These are phyloP conservation scores for Bombus breviceps DNA, from an alignment of 1,140 invertebrate genomes.

Conservation along the genomic window DNA sequence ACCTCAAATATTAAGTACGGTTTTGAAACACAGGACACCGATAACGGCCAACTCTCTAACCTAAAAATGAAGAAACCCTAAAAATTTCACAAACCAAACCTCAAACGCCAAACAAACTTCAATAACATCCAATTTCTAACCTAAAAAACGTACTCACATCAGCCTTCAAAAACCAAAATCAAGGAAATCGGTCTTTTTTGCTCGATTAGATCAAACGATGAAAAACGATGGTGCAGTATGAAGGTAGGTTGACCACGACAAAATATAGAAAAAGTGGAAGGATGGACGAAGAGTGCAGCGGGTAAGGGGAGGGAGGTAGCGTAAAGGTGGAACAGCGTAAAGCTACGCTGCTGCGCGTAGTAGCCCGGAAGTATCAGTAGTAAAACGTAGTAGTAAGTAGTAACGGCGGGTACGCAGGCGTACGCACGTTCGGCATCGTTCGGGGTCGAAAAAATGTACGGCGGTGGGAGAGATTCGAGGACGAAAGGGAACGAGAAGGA, in stretches of 20 bases:
- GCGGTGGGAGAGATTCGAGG: slow-evolving; percentile 46
- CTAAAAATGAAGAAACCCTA: no score
- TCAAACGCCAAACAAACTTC: no score
- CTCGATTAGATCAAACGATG: neutral
- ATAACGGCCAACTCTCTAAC: no score
- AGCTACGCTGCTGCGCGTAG: slow-evolving; percentile 64
- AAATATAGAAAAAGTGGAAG: neutral
- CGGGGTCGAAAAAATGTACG: slow-evolving; percentile 48
- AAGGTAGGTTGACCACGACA: neutral
- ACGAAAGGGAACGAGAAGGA: slow-evolving; percentile 46
- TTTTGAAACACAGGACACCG: no score
- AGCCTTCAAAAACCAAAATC: neutral
- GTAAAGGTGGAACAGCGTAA: slow-evolving; percentile 30
- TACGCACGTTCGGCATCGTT: slow-evolving; percentile 68
- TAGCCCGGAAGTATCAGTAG: slow-evolving; percentile 65
- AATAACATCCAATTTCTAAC: no score
- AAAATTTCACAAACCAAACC: no score
- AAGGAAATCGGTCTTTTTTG: neutral
- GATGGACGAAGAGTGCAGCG: neutral
- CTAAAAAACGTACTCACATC: no score
- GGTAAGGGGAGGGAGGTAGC: neutral
- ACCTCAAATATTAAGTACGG: no score
- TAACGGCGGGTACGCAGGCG: slow-evolving; percentile 75
- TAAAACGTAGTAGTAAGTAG: slow-evolving; percentile 70
- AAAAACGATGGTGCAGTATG: neutral